phyloP scores from a whole-genome alignment of 2,113 vertebrate genomes.

The Pholis gunnellus region DNA sequence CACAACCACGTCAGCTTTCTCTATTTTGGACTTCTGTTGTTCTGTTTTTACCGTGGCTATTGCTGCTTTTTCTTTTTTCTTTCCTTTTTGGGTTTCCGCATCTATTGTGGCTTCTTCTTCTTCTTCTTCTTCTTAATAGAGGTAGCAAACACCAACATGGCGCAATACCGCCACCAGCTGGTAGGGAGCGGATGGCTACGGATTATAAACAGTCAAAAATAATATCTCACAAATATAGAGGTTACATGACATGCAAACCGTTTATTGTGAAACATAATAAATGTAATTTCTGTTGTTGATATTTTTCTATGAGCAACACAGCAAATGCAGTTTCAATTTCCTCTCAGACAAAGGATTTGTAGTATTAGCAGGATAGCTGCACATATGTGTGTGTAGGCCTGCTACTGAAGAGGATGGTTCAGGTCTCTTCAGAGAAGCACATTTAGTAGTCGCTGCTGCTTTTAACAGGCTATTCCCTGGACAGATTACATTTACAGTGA shows the following conservation, averaged over 20 bases:
- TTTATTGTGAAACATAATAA: constrained; percentile 16
- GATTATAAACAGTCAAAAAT: background rate
- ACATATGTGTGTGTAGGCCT: background rate
- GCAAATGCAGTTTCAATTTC: background rate
- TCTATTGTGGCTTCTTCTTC: background rate
- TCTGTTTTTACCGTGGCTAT: background rate
- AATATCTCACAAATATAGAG: background rate
- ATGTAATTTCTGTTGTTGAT: background rate
- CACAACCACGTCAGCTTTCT: background rate
- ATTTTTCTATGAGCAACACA: background rate
- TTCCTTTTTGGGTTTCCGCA: background rate
- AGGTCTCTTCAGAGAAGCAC: background rate
- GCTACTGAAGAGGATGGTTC: background rate
- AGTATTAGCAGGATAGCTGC: background rate
- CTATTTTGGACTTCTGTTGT: constrained; percentile 1
- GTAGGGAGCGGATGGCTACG: background rate
- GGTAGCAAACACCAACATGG: background rate
- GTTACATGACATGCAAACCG: background rate
- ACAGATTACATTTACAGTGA: background rate
- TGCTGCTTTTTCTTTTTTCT: background rate
- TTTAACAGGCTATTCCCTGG: background rate
- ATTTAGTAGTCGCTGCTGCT: background rate
- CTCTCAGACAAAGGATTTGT: background rate
- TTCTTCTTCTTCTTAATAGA: background rate
- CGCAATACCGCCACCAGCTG: constrained; percentile 1